Conservation (phyloP, 2,888 invertebrate genomes). For the Pharmacophagus antenor region DNA sequence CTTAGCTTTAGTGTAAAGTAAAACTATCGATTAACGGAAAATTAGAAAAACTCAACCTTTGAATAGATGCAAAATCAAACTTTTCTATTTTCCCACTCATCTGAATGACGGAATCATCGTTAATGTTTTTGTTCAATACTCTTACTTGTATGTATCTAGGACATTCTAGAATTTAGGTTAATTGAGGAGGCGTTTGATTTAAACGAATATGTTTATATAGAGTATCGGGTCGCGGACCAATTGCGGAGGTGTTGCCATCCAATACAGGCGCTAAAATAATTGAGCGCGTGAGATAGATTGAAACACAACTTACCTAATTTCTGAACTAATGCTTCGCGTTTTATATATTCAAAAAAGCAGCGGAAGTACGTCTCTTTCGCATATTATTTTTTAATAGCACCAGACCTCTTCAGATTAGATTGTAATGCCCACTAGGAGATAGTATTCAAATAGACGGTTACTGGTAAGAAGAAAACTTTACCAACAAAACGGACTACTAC, state of each 20-base stretch:
- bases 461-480: too few species aligned
- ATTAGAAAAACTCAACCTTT: too few species aligned
- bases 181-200: slow-evolving; percentile 8
- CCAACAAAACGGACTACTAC: too few species aligned
- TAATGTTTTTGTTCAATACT: not conserved
- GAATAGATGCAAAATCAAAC: too few species aligned
- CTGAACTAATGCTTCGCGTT: not conserved
- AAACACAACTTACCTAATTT: slow-evolving; percentile 10
- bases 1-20: too few species aligned
- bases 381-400: too few species aligned
- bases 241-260: slow-evolving; percentile 11
- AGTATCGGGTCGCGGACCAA: slow-evolving; percentile 18
- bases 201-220: slow-evolving; percentile 8
- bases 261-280: slow-evolving; percentile 4
- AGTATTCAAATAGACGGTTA: too few species aligned
- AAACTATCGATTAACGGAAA: too few species aligned
- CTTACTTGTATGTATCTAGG: slow-evolving; percentile 2
- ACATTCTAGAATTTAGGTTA: slow-evolving; percentile 5
- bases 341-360: not conserved
- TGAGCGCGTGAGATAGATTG: slow-evolving; percentile 19
- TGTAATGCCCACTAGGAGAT: too few species aligned
- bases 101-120: not conserved
- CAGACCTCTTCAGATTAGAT: too few species aligned
- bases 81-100: too few species aligned
- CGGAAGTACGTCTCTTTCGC: too few species aligned